Evolutionary conservation across 2,888 invertebrate genomes (phyloP), one percentile per base, ranked within the genome.

Genomic region (Crematogaster levior): DNA sequence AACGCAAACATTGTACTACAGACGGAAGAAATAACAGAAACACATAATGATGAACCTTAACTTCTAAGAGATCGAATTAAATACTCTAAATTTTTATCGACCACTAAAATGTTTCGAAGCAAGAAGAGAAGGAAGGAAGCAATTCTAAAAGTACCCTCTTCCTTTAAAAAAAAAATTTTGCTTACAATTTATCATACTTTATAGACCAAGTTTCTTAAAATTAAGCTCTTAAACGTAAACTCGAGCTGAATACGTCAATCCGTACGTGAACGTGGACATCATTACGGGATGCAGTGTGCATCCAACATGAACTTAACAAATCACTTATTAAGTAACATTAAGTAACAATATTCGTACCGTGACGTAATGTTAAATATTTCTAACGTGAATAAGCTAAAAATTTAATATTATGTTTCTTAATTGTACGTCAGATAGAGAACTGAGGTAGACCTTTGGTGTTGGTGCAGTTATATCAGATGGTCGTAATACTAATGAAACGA

Each of bases 371-470:
- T 81, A 73, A 68, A 66, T 81, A 82, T 53, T 73, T 72, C 77
- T 84, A 82, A 77, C 51, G 46, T 51, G 70, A 46, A 48, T 56
- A 79, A 68, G 77, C 72, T 77, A 53, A 60, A 43, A 74, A 82
- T 80, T 63, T 75, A 80, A 80, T 63, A 65, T 82, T 77, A 65
- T 34, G 30, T 60, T 86, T 84, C 83, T 73, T 79, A 85, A 83
- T 79, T 88, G 61, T 83, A 60, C 58, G 24, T 83, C 74, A 75
- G 84, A 74, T 86, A 84, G 80, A 82, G 81, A 81, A 74, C 80
- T 86, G 89, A 89, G 89, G 85, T 88, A 88, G 86, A 89, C 83
- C 86, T 79, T 79, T 79, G 77, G 77, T 79, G 77, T 88, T 89
- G 89, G 85, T 89, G 89, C 88, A 88, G 84, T 85, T 65, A 77